phyloP scores from a whole-genome alignment of 2,888 invertebrate species.

The Scelioninae gen. 2 region DNA sequence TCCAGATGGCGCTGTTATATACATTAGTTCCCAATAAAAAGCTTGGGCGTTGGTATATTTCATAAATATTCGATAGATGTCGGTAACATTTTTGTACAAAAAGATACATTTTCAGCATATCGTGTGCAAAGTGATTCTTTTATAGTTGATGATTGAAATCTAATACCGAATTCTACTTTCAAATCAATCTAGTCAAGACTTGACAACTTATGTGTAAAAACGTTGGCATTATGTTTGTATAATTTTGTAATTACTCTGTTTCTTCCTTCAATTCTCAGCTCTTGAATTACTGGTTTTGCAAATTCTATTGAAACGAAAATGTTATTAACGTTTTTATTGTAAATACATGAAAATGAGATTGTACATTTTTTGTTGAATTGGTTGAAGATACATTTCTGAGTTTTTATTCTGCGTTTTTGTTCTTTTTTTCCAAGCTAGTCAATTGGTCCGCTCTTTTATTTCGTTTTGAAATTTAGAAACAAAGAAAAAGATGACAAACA shows the following conservation, averaged over 20 bases:
- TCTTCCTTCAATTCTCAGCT: not conserved
- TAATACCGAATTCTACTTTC: not conserved
- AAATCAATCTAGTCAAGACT: not conserved
- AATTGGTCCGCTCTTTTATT: conserved; percentile 31
- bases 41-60: no score
- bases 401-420: conserved; percentile 24
- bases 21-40: no score
- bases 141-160: no score
- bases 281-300: conserved; percentile 1
- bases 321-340: conserved; percentile 30
- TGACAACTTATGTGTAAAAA: conserved; percentile 22
- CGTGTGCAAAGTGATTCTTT: no score
- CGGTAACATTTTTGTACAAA: no score
- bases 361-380: conserved; percentile 51
- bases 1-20: no score
- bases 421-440: conserved; percentile 40
- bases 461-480: conserved; percentile 1
- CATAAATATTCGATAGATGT: no score
- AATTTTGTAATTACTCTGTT: conserved; percentile 40
- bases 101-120: not conserved
- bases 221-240: conserved; percentile 16
- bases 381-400: conserved; percentile 38
- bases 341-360: conserved; percentile 28
- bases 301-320: conserved; percentile 14
- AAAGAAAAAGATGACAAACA: not conserved